Evolutionary conservation across 2,113 vertebrate species (phyloP).

Genomic region (Sus scrofa): T2T-Sscrofa CM000826.6:55695501-55696000

Average conservation of each 20-base stretch:
- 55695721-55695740: too few relatives aligned
- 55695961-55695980: not conserved
- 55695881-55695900: not conserved
- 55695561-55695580: not conserved
- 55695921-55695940: not conserved
- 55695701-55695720: not conserved
- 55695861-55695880: not conserved
- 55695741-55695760: not conserved
- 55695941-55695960: not conserved
- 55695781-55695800: not conserved
- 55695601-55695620: not conserved
- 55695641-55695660: not conserved
- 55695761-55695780: not conserved
- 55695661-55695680: not conserved
- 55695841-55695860: not conserved
- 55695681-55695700: not conserved
- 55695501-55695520: not conserved
- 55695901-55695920: not conserved
- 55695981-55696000: not conserved
- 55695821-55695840: not conserved
- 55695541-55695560: not conserved
- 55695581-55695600: not conserved
- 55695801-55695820: not conserved
- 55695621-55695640: not conserved
- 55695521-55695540: not conserved